These are phyloP conservation scores for Chalcosyrphus nemorum DNA, from an alignment of 2,888 invertebrate species.

Conservation along the genomic window DNA sequence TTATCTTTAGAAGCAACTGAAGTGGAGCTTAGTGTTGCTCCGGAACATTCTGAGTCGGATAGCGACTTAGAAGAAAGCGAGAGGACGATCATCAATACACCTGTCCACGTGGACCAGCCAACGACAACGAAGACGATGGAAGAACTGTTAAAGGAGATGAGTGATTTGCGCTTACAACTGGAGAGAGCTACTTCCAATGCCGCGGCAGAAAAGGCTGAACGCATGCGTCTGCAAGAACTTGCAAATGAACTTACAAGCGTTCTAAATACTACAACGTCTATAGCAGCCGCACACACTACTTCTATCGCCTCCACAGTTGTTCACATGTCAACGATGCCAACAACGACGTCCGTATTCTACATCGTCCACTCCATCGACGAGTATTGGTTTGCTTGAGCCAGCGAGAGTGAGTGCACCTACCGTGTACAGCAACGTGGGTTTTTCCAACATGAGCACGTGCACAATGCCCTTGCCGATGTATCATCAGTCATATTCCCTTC, in stretches of 20 bases:
- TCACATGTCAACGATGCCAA: not conserved
- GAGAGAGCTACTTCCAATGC: conserved; percentile 9
- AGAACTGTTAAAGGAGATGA: not conserved
- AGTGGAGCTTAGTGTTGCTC: not conserved
- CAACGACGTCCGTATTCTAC: no score
- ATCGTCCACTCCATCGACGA: not conserved
- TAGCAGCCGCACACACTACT: not conserved
- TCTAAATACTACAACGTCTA: not conserved
- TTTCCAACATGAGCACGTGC: not conserved
- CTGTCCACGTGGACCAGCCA: not conserved
- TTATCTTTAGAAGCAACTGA: not conserved
- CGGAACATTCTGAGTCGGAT: not conserved
- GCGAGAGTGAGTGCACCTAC: not conserved
- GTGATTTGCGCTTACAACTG: conserved; percentile 23
- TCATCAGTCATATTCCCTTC: not conserved
- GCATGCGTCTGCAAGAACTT: not conserved
- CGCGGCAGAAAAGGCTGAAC: conserved; percentile 17
- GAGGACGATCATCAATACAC: not conserved
- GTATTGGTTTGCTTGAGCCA: not conserved
- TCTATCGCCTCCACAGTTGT: not conserved
- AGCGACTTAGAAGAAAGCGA: conserved; percentile 8
- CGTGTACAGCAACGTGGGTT: not conserved
- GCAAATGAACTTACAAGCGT: not conserved
- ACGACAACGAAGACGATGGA: not conserved
- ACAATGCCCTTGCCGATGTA: conserved; percentile 15